Base-by-base conservation (phyloP, 1,140 invertebrate species). In the Cherax quadricarinatus region DNA sequence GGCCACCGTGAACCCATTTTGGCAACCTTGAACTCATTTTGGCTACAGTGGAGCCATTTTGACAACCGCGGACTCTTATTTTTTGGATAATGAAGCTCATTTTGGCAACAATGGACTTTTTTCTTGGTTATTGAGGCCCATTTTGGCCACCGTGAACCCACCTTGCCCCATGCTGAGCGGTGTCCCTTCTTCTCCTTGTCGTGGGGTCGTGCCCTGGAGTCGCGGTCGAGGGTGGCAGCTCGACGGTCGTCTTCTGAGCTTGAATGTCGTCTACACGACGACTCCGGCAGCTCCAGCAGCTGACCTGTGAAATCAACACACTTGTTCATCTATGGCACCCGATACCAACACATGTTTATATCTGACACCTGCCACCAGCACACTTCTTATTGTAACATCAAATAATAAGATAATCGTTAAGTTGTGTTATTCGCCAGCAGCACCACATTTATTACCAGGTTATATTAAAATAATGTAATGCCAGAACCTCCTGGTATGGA, bases 101-200 rank as follows among this genome's bases (percentile, higher is more conserved):
- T 41, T 41, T 41, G 30, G 30, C 30, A 41, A 41, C 30, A 41
- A n/a, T n/a, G 7, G 12, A 78, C 73, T 2, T n/a, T 78, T 9
- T n/a, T n/a, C 3, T 78, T 1, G 30, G 30, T 1, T 41, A 41
- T 2, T 41, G 30, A 41, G 30, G 30, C 30, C 30, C 30, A 41
- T 41, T 41, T 41, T 41, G 30, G 0, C 60, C 66, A 30, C 62
- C 80, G 48, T 83, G 21, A 21, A 84, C 88, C 82, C 30, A 89
- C 88, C 88, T 82, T 89, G 60, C 88, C 88, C 88, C 88, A 89
- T 70, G 88, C 88, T 89, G 88, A 89, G 18, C 88, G 79, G 62
- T 89, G 88, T 4, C 79, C 80, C 48, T 89, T 89, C 88, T 89
- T 89, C 49, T 89, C 88, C 79, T 89, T 89, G 41, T 89, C 79